Evolutionary conservation across 2,888 invertebrate genomes (phyloP).

Genomic region (Nematopogon swammerdamellus): DNA sequence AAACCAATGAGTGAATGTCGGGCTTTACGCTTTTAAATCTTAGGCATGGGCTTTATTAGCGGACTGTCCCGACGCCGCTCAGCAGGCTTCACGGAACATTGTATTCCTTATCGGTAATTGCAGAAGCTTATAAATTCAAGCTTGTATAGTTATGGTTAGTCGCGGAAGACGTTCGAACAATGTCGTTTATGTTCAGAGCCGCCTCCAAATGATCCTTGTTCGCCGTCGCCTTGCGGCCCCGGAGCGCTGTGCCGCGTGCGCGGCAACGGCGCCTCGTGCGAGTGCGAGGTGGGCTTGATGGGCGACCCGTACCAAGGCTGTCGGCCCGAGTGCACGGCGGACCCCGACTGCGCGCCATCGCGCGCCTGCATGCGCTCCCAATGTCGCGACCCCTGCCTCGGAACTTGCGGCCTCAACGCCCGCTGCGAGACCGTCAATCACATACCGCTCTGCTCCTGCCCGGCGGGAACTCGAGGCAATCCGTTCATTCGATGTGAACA

Average conservation of each 20-base stretch:
- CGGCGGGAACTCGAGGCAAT: slow-evolving; percentile 64
- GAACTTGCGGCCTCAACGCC: slow-evolving; percentile 81
- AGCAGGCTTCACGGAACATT: background rate
- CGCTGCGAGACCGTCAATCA: slow-evolving; percentile 72
- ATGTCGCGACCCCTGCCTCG: slow-evolving; percentile 80
- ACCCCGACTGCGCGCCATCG: slow-evolving; percentile 82
- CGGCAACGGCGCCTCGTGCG: slow-evolving; percentile 68
- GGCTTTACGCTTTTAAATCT: slow-evolving; percentile 45
- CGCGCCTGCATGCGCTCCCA: slow-evolving; percentile 79
- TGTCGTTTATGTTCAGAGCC: slow-evolving; percentile 12
- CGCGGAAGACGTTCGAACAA: no score
- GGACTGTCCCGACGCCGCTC: slow-evolving; percentile 16
- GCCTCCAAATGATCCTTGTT: slow-evolving; percentile 68
- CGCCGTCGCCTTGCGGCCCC: slow-evolving; percentile 77
- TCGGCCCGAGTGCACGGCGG: slow-evolving; percentile 82
- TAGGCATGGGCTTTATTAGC: slow-evolving; percentile 54
- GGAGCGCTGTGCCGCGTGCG: slow-evolving; percentile 78
- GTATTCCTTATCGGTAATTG: background rate
- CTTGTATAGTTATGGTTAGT: background rate
- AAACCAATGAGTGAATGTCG: background rate
- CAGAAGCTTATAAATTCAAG: background rate
- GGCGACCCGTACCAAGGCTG: slow-evolving; percentile 76
- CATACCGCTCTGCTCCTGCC: slow-evolving; percentile 69
- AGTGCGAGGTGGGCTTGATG: slow-evolving; percentile 67
- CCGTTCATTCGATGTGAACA: slow-evolving; percentile 62